Percentiles rank a stretch among this genome's conserved stretches.
Evolutionary conservation across 2,888 invertebrate genomes (phyloP).

Genomic region (Adelognathus sp.): DNA sequence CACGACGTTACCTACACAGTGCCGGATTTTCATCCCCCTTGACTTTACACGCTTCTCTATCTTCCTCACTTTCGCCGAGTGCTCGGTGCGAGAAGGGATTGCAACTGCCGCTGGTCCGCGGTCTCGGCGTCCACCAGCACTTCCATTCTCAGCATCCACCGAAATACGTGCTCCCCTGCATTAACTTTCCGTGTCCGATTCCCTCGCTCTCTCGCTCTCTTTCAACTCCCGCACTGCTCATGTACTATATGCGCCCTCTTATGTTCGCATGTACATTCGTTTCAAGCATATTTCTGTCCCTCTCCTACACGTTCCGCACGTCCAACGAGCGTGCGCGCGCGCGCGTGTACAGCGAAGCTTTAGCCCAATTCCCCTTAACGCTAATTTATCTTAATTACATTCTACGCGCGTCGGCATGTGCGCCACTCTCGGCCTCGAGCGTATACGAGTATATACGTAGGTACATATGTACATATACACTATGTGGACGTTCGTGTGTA

Average conservation of each 20-base stretch:
- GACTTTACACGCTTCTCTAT: constrained; percentile 14
- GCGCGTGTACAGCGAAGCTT: constrained; percentile 73
- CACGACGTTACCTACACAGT: constrained; percentile 4
- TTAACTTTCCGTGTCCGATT: constrained; percentile 40
- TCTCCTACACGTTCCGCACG: constrained; percentile 36
- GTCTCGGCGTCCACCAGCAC: constrained; percentile 39
- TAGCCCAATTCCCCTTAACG: constrained; percentile 78
- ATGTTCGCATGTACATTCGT: constrained; percentile 5
- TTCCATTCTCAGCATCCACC: constrained; percentile 40
- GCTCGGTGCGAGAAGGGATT: background rate
- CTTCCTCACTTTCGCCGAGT: constrained; percentile 30
- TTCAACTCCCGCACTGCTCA: constrained; percentile 33
- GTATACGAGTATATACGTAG: constrained; percentile 20
- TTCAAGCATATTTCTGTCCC: constrained; percentile 42
- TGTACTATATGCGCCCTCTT: constrained; percentile 27
- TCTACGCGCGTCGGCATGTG: constrained; percentile 77
- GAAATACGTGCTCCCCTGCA: constrained; percentile 43
- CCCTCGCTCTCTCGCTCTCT: constrained; percentile 52
- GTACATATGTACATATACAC: constrained; percentile 1
- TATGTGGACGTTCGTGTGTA: background rate
- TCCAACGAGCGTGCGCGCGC: constrained; percentile 63
- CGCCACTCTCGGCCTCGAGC: constrained; percentile 58
- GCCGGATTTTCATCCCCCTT: constrained; percentile 33
- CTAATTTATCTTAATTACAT: constrained; percentile 81
- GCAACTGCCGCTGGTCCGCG: constrained; percentile 13